A percentile compares a stretch with the other conserved stretches of the same genome.
Conservation (phyloP, 2,888 invertebrate genomes). For the Agrochola macilenta region DNA sequence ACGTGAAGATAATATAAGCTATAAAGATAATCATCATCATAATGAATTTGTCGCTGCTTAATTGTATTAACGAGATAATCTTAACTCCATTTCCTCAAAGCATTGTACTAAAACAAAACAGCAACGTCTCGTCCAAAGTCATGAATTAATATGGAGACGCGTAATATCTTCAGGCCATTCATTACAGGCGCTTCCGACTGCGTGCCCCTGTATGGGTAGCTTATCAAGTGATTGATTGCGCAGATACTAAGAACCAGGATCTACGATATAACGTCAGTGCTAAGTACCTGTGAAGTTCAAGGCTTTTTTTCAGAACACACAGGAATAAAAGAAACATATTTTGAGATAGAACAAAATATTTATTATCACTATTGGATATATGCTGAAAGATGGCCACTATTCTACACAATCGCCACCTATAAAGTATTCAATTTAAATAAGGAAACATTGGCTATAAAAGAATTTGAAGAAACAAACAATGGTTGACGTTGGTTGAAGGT, state of each 20-base stretch:
- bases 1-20: not conserved
- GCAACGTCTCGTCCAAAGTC: slow-evolving; percentile 46
- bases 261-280: slow-evolving; percentile 47
- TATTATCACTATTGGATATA: not conserved
- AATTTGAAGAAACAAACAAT: not conserved
- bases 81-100: slow-evolving; percentile 21
- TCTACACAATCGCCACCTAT: not conserved
- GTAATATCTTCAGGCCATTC: slow-evolving; percentile 67
- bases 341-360: not conserved
- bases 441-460: not conserved
- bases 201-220: slow-evolving; percentile 66
- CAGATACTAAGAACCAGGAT: slow-evolving; percentile 62
- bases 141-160: slow-evolving; percentile 65
- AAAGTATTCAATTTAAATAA: not conserved
- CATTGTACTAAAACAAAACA: slow-evolving; percentile 39
- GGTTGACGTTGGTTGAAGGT: no score
- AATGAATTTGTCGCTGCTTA: not conserved
- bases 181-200: slow-evolving; percentile 68
- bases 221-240: slow-evolving; percentile 70
- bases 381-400: not conserved
- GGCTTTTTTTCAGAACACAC: slow-evolving; percentile 1
- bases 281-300: slow-evolving; percentile 52
- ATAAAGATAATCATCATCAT: not conserved
- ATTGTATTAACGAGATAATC: slow-evolving; percentile 25
- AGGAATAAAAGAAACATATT: not conserved